Base-by-base conservation (phyloP, 1,140 invertebrate genomes). In the Vanessa atalanta region DNA sequence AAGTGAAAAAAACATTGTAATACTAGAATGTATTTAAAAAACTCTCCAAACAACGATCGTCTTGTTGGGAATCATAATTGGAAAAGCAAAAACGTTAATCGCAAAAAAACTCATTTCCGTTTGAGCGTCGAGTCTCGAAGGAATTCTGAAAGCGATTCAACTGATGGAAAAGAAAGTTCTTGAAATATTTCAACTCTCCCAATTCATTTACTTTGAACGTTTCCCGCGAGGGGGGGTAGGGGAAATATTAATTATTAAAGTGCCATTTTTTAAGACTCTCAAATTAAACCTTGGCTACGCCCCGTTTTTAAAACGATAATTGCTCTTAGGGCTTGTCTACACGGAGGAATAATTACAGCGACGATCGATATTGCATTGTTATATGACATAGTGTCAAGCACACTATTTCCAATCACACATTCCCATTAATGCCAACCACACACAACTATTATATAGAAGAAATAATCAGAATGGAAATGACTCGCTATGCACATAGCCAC, bases 171-270 rank as follows among this genome's bases (percentile, higher is more conserved):
- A 63, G 50, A 37, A 68, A 70, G 43, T 75, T 70, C 37, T 64
- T 60, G 14, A 43, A 60, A 65, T 70, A 65, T 70, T 70, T 66
- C 51, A 70, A 61, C 67, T 20, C 26, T 55, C 43, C 50, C 68
- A 69, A 68, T 68, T 47, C 64, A 37, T 63, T 70, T 70, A 63
- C 57, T 64, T 64, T 64, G 26, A 63, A 55, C 57, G 60, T 53
- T 50, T 53, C 26, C 50, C 20, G 57, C 43, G 37, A 50, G 63
- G 67, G 26, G 51, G 23, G 51, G 23, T 50, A 23, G 65, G 60
- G 64, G 70, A 61, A 69, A 75, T 70, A 75, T 75, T 70, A 75
- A 70, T 75, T 70, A 70, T 75, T 73, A 68, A 68, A 69, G 66
- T 74, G 60, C 60, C 61, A 65, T 74, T 75, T 70, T 75, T 67